phyloP scores from a whole-genome alignment of 2,113 vertebrate genomes.

The Crotalus viridis region DNA sequence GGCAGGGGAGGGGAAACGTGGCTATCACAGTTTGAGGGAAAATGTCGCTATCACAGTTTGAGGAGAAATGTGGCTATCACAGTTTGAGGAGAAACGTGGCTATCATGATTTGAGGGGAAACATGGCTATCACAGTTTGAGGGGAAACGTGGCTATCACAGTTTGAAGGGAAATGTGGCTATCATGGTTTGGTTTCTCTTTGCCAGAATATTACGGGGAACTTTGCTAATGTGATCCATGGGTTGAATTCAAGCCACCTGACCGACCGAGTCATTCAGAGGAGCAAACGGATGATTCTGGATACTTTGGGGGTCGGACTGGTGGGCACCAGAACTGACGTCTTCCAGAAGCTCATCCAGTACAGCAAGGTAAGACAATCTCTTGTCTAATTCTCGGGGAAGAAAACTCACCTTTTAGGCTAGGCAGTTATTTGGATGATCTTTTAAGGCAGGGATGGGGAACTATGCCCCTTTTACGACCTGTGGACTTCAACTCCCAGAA shows the following conservation, averaged over 20 bases:
- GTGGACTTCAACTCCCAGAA: no score
- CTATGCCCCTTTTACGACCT: background rate
- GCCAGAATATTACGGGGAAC: slow-evolving; percentile 85
- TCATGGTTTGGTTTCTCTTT: background rate
- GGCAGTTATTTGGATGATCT: background rate
- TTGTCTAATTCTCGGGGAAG: background rate
- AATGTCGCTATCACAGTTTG: no score
- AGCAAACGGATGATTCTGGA: slow-evolving; percentile 96
- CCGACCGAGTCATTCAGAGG: slow-evolving; percentile 78
- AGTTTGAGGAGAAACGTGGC: background rate
- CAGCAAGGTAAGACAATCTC: slow-evolving; percentile 78
- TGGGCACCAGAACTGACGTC: slow-evolving; percentile 82
- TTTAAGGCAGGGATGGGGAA: background rate
- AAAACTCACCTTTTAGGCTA: background rate
- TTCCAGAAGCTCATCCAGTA: slow-evolving; percentile 80
- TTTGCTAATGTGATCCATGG: slow-evolving; percentile 82
- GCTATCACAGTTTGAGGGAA: no score
- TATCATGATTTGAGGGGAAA: background rate
- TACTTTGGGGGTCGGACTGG: slow-evolving; percentile 85
- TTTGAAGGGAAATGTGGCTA: background rate
- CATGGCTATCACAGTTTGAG: no score
- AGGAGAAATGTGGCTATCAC: background rate
- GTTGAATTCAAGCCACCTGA: slow-evolving; percentile 77
- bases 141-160: no score
- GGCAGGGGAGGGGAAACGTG: background rate